Conservation (phyloP, 2,113 vertebrate species). For the Echinops telfairi region DNA sequence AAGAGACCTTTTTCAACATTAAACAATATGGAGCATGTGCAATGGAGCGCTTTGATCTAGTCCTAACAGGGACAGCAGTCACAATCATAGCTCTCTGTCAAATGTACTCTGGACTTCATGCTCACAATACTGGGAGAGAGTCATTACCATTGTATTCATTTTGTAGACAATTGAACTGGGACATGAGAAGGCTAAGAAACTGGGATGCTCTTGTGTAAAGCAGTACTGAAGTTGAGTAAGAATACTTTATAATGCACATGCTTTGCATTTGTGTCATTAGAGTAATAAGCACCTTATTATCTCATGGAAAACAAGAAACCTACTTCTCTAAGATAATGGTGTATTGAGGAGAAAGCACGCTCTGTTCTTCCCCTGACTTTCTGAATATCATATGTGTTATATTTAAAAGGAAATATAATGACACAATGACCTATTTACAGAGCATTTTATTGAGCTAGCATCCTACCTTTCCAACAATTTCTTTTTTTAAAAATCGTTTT, state of each 20-base stretch:
- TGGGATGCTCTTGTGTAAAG: neutral
- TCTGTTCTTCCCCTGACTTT: neutral
- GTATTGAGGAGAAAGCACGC: neutral
- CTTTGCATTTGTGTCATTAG: neutral
- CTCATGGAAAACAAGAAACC: neutral
- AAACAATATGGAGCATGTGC: neutral
- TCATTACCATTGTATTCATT: neutral
- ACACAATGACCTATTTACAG: neutral
- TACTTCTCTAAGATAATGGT: neutral
- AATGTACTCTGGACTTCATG: neutral
- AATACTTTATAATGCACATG: neutral
- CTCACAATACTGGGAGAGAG: neutral
- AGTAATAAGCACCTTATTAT: neutral
- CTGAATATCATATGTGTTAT: neutral
- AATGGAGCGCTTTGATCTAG: neutral
- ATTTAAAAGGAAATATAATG: slow-evolving; percentile 20
- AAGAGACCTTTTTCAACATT: neutral
- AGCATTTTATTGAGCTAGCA: neutral
- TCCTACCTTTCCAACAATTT: neutral
- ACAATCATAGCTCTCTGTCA: neutral
- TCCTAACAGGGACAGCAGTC: neutral
- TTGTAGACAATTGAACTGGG: neutral
- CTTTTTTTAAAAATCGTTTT: no score
- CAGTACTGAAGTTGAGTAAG: neutral
- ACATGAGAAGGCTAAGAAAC: neutral